Percentiles rank a stretch among this genome's conserved stretches.
These are phyloP conservation scores for Gnatocerus cornutus DNA, from an alignment of 2,888 invertebrate genomes.

Conservation along the genomic window DNA sequence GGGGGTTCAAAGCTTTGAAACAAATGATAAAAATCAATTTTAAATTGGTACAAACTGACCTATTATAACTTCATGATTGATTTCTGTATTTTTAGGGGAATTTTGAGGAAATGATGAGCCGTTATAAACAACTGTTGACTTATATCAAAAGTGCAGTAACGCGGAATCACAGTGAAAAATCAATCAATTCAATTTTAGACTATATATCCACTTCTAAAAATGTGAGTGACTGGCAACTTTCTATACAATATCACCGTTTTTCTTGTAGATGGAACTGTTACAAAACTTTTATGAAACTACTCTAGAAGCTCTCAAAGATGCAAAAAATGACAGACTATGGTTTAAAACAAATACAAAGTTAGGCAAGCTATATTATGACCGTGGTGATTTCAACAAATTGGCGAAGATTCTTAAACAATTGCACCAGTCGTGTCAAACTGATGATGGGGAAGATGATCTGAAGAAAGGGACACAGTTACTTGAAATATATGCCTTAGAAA, in stretches of 20 bases:
- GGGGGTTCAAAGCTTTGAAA: slow-evolving; percentile 99
- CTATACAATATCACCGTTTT: slow-evolving; percentile 67
- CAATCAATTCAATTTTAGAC: slow-evolving; percentile 99
- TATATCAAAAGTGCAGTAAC: slow-evolving; percentile 99
- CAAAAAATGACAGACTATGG: slow-evolving; percentile 99
- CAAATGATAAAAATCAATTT: slow-evolving; percentile 99
- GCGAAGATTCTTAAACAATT: slow-evolving; percentile 97
- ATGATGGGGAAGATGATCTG: slow-evolving; percentile 97
- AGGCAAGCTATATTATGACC: slow-evolving; percentile 98
- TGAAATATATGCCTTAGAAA: slow-evolving; percentile 99
- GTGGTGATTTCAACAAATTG: slow-evolving; percentile 94
- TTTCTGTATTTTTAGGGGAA: slow-evolving; percentile 76
- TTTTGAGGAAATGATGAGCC: slow-evolving; percentile 82
- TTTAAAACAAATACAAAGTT: slow-evolving; percentile 99
- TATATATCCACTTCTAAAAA: slow-evolving; percentile 99
- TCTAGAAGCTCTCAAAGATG: slow-evolving; percentile 94
- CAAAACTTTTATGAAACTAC: slow-evolving; percentile 99
- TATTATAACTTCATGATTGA: background rate
- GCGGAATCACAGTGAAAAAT: slow-evolving; percentile 99
- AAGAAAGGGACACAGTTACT: slow-evolving; percentile 99
- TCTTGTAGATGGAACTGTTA: slow-evolving; percentile 86
- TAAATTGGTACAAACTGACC: slow-evolving; percentile 81
- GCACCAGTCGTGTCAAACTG: slow-evolving; percentile 98
- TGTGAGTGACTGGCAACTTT: slow-evolving; percentile 75
- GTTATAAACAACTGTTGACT: slow-evolving; percentile 94